Evolutionary conservation across 2,113 vertebrate species (phyloP).

Genomic region (Otocyon megalotis): DNA sequence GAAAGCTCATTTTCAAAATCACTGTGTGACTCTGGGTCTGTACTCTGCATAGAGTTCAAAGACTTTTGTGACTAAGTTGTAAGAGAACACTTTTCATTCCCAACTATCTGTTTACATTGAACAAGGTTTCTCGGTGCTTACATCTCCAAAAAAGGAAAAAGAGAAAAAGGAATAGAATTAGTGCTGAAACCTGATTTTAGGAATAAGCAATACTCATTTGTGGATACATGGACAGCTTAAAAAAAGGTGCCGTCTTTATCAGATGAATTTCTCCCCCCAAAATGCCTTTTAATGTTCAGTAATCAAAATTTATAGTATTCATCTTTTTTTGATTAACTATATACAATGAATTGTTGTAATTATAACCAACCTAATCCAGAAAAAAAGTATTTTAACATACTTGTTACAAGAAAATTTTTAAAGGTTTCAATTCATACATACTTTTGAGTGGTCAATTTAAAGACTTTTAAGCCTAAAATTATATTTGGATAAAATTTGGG

Average conservation of each 20-base stretch:
- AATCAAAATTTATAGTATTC: constrained; percentile 37
- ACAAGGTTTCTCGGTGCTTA: not conserved
- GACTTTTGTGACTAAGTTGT: not conserved
- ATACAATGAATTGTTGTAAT: not conserved
- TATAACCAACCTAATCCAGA: not conserved
- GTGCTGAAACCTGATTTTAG: not conserved
- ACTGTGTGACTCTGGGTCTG: not conserved
- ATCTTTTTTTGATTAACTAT: not conserved
- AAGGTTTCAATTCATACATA: not conserved
- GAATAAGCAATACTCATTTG: constrained; percentile 13
- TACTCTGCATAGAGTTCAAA: not conserved
- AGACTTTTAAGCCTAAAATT: constrained; percentile 5
- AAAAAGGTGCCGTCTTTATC: not conserved
- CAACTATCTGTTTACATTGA: not conserved
- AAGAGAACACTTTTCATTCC: not conserved
- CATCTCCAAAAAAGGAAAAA: not conserved
- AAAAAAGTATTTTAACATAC: not conserved
- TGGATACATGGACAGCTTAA: not conserved
- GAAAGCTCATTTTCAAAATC: not conserved
- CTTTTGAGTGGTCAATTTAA: constrained; percentile 44
- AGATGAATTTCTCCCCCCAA: not conserved
- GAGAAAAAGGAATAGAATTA: not conserved
- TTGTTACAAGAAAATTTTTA: not conserved
- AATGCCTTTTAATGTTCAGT: constrained; percentile 2
- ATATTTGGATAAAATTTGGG: constrained; percentile 36